These are phyloP conservation scores for Neogale vison DNA, from an alignment of 2,113 vertebrate genomes.

Conservation along the genomic window DNA sequence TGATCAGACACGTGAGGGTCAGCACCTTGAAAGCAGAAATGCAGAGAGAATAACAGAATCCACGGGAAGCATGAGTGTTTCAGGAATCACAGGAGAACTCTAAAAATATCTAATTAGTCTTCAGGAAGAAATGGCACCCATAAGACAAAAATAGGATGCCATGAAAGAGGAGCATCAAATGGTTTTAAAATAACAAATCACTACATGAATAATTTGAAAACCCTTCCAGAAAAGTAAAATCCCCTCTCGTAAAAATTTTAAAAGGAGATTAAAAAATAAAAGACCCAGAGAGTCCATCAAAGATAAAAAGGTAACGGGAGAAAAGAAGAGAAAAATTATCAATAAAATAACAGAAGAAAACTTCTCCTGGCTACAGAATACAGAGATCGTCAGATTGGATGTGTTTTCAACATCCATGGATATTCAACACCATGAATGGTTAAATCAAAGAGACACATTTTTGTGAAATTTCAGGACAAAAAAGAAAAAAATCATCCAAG, in stretches of 20 bases:
- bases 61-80: not conserved
- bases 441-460: not conserved
- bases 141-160: not conserved
- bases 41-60: not conserved
- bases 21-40: not conserved
- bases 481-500: not conserved
- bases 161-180: not conserved
- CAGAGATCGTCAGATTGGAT: not conserved
- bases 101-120: not conserved
- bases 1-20: not conserved
- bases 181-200: not conserved
- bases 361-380: not conserved
- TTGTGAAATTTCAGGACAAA: not conserved
- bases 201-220: not conserved
- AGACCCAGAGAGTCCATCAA: not conserved
- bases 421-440: not conserved
- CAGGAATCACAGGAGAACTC: not conserved
- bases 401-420: not conserved
- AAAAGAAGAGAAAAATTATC: not conserved
- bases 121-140: not conserved
- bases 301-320: not conserved
- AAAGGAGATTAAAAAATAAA: slow-evolving; percentile 10
- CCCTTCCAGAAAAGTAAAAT: slow-evolving; percentile 1
- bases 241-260: not conserved
- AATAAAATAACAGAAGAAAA: slow-evolving; percentile 31